Evolutionary conservation across 2,888 invertebrate species (phyloP), one percentile per base, ranked within the genome.

Genomic region (Drosophila merina): DNA sequence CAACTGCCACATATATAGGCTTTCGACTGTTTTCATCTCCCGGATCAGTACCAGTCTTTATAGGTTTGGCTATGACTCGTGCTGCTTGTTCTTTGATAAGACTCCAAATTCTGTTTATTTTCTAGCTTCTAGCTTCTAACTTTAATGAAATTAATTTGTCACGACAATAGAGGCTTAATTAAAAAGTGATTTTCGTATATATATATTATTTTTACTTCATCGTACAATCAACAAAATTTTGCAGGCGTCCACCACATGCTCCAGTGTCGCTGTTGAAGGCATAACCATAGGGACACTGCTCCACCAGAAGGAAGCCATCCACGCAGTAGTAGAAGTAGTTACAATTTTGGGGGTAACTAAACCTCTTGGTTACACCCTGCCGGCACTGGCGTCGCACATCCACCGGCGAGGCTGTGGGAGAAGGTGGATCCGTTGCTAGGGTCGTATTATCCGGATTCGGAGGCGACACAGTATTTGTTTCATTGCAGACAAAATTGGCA

Each of bases 271-370:
- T 49, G 57, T 76, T 73, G 64, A 76, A 90, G 51, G 77, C 72
- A 62, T 76, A 78, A 6, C 84, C 88, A 14, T 86, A 72, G 10
- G 90, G 90, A 62, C 90, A 90, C 50, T 88, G 86, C 44, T 86
- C 89, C 28, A 90, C 79, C 4, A 89, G 56, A 26, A 88, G 74
- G 60, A 67, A 81, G 0, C 85, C 85, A 33, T 83, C 72, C 3
- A 86, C 42, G 28, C 85, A 86, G 57, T 77, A 67, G 14, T 72
- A 86, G 49, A 76, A 86, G 14, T 86, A 87, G 36, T 86, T 85
- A 45, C 77, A 83, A 25, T 86, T 87, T 4, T 63, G 60, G 8
- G 86, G 77, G 60, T 87, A 86, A 10, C 40, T 59, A 31, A 70
- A 81, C 51, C 83, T 77, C 4, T 50, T 30, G 40, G 75, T 84